phyloP scores from a whole-genome alignment of 2,888 invertebrate species.

The Charanyca ferruginea region DNA sequence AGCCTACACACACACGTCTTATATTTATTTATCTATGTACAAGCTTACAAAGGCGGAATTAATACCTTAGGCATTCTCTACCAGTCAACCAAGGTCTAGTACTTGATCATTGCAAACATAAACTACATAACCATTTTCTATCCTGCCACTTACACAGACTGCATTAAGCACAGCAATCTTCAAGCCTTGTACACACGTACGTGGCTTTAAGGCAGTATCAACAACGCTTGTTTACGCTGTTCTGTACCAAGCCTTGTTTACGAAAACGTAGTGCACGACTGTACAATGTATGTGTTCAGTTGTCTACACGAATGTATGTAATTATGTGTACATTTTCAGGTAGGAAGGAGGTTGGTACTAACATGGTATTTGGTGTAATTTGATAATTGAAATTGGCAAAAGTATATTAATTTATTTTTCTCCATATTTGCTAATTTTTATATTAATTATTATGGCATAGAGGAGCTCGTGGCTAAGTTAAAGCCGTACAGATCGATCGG shows the following conservation, averaged over 20 bases:
- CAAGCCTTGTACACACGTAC: slow-evolving; percentile 48
- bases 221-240: slow-evolving; percentile 53
- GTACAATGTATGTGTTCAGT: slow-evolving; percentile 41
- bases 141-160: slow-evolving; percentile 11
- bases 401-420: not conserved
- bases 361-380: slow-evolving; percentile 6
- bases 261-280: slow-evolving; percentile 47
- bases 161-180: slow-evolving; percentile 44
- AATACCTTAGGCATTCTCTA: not conserved
- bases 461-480: too few species aligned
- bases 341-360: slow-evolving; percentile 6
- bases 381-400: slow-evolving; percentile 34
- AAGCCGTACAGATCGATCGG: too few species aligned
- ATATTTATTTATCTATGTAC: too few species aligned
- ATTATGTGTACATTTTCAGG: slow-evolving; percentile 39
- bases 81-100: not conserved
- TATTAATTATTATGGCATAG: too few species aligned
- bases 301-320: slow-evolving; percentile 46
- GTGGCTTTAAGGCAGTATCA: slow-evolving; percentile 51
- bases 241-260: slow-evolving; percentile 48
- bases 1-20: too few species aligned
- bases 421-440: too few species aligned
- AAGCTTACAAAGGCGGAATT: too few species aligned
- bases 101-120: not conserved
- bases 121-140: slow-evolving; percentile 23